Conservation (phyloP, 2,113 vertebrate genomes). For the Mystacornis crossleyi region DNA sequence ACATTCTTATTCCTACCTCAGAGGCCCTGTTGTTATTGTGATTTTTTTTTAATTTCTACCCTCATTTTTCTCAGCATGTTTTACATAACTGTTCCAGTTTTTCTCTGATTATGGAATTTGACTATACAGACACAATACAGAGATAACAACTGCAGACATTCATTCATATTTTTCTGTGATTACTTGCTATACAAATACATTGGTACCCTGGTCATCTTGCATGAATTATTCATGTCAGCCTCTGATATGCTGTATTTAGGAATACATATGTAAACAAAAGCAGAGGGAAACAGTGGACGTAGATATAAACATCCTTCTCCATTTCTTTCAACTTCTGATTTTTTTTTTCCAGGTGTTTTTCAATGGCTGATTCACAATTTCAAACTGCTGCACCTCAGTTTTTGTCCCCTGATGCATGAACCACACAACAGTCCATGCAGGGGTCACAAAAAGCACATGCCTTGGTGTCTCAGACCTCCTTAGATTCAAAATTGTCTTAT, state of each 20-base stretch:
- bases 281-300: not conserved
- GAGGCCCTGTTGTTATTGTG: not conserved
- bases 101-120: not conserved
- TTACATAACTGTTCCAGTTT: not conserved
- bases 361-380: not conserved
- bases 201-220: not conserved
- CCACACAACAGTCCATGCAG: not conserved
- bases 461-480: not conserved
- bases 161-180: not conserved
- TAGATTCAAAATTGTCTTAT: not conserved
- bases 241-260: not conserved
- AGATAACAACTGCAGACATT: not conserved
- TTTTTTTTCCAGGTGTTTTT: not conserved
- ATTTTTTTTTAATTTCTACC: not conserved
- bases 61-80: not conserved
- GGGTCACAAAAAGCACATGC: fast-evolving
- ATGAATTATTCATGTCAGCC: not conserved
- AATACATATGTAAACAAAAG: not conserved
- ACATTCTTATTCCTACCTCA: not conserved
- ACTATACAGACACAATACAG: not conserved
- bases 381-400: not conserved
- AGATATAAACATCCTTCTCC: not conserved
- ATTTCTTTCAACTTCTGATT: not conserved
- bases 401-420: not conserved
- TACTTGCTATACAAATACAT: not conserved